Conservation (phyloP, 2,113 vertebrate species). For the Hassar affinis region DNA sequence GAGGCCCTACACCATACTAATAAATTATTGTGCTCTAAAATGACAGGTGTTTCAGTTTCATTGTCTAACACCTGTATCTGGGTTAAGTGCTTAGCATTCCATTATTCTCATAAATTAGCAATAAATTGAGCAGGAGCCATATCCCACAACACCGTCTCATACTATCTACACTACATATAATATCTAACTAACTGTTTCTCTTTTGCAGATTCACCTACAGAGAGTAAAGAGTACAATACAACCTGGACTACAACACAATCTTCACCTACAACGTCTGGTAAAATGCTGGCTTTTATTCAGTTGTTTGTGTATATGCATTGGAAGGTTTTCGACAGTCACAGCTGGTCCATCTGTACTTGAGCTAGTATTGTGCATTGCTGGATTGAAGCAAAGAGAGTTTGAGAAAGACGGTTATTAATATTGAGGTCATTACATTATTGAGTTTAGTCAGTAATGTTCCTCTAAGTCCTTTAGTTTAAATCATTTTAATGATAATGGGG, state of each 20-base stretch:
- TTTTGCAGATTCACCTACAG: constrained; percentile 11
- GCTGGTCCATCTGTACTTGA: not conserved
- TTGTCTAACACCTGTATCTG: no score
- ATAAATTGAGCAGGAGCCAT: not conserved
- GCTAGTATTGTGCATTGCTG: not conserved
- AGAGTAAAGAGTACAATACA: no score
- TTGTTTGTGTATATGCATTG: not conserved
- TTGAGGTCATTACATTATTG: not conserved
- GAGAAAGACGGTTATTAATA: not conserved
- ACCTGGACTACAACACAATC: not conserved
- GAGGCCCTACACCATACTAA: no score
- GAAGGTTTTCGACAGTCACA: not conserved
- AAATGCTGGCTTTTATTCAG: not conserved
- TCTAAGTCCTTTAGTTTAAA: no score
- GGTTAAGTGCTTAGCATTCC: not conserved
- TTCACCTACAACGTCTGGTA: constrained; percentile 5
- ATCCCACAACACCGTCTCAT: not conserved
- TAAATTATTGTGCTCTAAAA: no score
- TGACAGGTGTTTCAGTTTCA: no score
- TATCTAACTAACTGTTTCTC: not conserved
- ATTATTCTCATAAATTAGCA: not conserved
- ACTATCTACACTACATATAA: not conserved
- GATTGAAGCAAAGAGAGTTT: not conserved
- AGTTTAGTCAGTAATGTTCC: no score
- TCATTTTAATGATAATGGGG: no score